Conservation (phyloP, 1,140 invertebrate genomes). For the Trinorchestia longiramus region DNA sequence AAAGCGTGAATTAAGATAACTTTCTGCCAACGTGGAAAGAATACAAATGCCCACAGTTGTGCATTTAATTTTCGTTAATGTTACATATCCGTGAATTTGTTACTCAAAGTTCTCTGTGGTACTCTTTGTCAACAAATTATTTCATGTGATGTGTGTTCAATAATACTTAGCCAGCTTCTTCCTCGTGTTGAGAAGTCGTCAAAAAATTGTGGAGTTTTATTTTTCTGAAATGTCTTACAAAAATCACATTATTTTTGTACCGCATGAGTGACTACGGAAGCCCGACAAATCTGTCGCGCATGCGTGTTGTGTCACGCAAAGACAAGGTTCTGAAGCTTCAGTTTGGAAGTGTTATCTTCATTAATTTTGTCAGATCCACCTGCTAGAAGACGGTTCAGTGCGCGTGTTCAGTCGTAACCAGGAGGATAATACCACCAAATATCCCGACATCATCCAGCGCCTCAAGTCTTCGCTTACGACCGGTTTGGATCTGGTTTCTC, state of each 20-base stretch:
- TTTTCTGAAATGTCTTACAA: background rate
- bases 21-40: too few species aligned
- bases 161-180: too few species aligned
- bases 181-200: too few species aligned
- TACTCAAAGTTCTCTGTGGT: too few species aligned
- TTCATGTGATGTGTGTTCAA: too few species aligned
- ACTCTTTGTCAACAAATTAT: too few species aligned
- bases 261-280: background rate
- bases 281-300: too few species aligned
- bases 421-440: conserved; percentile 97
- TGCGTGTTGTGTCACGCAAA: background rate
- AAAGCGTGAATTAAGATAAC: too few species aligned
- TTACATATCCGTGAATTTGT: too few species aligned
- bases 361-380: conserved; percentile 79
- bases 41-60: too few species aligned
- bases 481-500: background rate
- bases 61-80: too few species aligned
- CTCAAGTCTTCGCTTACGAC: conserved; percentile 72
- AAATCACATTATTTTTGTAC: background rate
- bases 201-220: too few species aligned
- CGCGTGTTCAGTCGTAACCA: conserved; percentile 96
- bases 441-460: conserved; percentile 92
- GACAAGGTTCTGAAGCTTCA: background rate
- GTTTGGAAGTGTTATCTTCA: background rate
- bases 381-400: conserved; percentile 78